These are phyloP conservation scores for Eumerus sabulonum DNA, from an alignment of 2,888 invertebrate genomes.

Conservation along the genomic window DNA sequence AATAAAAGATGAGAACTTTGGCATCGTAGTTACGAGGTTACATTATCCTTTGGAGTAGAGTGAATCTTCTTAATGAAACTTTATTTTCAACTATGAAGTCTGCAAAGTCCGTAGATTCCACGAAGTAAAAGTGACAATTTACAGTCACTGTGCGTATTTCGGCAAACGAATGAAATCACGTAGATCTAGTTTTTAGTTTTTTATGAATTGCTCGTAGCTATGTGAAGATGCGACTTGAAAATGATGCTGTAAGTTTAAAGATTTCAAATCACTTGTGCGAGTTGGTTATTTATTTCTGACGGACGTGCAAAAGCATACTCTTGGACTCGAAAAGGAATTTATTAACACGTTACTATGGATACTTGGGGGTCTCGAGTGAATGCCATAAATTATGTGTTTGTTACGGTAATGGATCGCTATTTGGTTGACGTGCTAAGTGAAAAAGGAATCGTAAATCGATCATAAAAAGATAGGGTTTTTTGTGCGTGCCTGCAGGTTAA, in stretches of 20 bases:
- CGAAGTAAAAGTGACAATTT: too few species aligned
- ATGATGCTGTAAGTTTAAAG: slow-evolving; percentile 7
- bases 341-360: too few species aligned
- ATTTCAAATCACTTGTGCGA: not conserved
- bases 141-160: not conserved
- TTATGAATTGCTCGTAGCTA: not conserved
- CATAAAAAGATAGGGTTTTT: not conserved
- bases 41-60: too few species aligned
- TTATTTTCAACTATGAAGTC: too few species aligned
- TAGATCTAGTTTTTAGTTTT: slow-evolving; percentile 39
- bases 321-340: too few species aligned
- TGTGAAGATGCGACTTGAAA: slow-evolving; percentile 19
- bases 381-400: slow-evolving; percentile 12
- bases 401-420: slow-evolving; percentile 5
- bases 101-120: too few species aligned
- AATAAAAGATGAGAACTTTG: too few species aligned
- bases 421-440: not conserved
- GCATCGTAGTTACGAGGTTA: too few species aligned
- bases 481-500: too few species aligned
- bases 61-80: too few species aligned
- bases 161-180: slow-evolving; percentile 40
- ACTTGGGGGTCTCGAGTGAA: not conserved
- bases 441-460: not conserved
- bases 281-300: too few species aligned
- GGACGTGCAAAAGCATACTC: too few species aligned